Percentiles rank a stretch among this genome's conserved stretches.
These are phyloP conservation scores for Pseudomugil tenellus DNA, from an alignment of 2,797 vertebrate species.

Conservation along the genomic window DNA sequence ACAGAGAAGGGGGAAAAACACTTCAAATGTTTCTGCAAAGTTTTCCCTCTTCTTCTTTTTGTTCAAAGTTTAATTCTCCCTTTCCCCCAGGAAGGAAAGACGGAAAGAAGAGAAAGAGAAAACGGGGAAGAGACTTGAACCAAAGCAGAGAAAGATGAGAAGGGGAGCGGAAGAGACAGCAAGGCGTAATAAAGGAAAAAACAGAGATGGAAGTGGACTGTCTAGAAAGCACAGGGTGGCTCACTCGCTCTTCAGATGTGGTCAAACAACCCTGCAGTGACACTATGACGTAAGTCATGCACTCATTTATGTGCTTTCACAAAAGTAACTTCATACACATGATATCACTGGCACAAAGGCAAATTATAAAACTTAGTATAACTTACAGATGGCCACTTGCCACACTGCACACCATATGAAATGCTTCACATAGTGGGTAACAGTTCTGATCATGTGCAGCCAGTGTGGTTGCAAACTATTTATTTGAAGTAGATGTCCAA, in stretches of 20 bases:
- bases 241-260: constrained; percentile 61
- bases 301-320: constrained; percentile 29
- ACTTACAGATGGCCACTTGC: constrained; percentile 54
- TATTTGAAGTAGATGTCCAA: constrained; percentile 29
- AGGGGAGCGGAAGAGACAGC: constrained; percentile 22
- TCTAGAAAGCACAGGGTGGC: constrained; percentile 30
- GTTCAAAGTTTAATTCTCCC: constrained; percentile 72
- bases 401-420: constrained; percentile 28
- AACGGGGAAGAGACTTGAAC: constrained; percentile 25
- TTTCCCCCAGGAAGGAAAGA: constrained; percentile 56
- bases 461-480: constrained; percentile 44
- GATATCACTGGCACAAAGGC: constrained; percentile 53
- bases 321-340: constrained; percentile 51
- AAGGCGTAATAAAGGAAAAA: constrained; percentile 32
- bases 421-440: constrained; percentile 40
- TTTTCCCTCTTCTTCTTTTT: constrained; percentile 61
- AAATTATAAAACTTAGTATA: constrained; percentile 49
- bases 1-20: constrained; percentile 57
- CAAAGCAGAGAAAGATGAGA: constrained; percentile 52
- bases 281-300: constrained; percentile 35
- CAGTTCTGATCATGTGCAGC: constrained; percentile 34
- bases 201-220: constrained; percentile 33
- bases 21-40: constrained; percentile 74
- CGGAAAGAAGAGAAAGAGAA: constrained; percentile 26
- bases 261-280: constrained; percentile 56